Evolutionary conservation across 2,113 vertebrate genomes (phyloP), one percentile per base, ranked within the genome.

Genomic region (Bagarius yarrelli): DNA sequence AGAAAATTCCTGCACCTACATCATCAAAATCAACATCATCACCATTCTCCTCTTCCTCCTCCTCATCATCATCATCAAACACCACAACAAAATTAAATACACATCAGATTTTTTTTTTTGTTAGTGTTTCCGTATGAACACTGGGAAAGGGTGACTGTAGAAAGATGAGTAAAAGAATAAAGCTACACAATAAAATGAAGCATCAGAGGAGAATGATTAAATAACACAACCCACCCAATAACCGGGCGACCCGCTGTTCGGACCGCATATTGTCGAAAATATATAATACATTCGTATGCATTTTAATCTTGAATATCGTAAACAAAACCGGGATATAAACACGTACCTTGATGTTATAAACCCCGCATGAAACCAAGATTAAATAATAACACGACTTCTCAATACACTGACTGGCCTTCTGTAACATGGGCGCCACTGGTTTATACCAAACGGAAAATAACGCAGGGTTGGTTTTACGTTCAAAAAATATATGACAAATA

Each of bases 361-460:
- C 19, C 66, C 25, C 18, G 36, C 56, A 57, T 27, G 11, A 60
- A 80, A 40, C 34, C 74, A 23, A 14, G 15, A 57, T 34, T 50
- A 50, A 36, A 21, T 9, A 57, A 47, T 8, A n/a, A 36, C 25
- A 16, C 64, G 34, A 44, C 53, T 23, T 34, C 44, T 47, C 61
- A 44, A 36, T 61, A 19, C 69, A 32, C 30, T 40, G 56, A 32
- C 40, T 40, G 56, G 47, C 72, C 34, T 67, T 69, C 73, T 63
- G 64, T 78, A 52, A 76, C 30, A 67, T 40, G 63, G 30, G 34
- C 76, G 66, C 76, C 19, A 9, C 30, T 44, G 73, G 84, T 11
- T 36, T 66, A 27, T 81, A 81, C 84, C 81, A 85, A 30, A 23
- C 11, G 16, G 11, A 60, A 36, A 66, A 12, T 50, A 30, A 53